A percentile compares a stretch with the other conserved stretches of the same genome.
Evolutionary conservation across 2,888 invertebrate species (phyloP).

Genomic region (Polydrusus tereticollis): DNA sequence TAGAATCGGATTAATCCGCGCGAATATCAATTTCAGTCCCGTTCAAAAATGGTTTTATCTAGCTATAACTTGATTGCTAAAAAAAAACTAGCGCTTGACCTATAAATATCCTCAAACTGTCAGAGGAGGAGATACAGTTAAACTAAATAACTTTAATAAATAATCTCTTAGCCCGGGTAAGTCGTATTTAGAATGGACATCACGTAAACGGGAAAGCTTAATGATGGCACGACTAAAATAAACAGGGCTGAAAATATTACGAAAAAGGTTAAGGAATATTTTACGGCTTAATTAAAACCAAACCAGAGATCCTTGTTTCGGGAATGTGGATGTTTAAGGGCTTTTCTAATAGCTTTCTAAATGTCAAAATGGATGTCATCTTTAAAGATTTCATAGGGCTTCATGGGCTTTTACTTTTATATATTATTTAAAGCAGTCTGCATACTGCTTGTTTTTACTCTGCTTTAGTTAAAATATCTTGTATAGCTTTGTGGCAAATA

Average conservation of each 20-base stretch:
- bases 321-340: neutral
- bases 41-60: no score
- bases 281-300: slow-evolving; percentile 39
- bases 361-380: no score
- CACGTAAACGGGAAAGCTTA: slow-evolving; percentile 42
- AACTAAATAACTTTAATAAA: slow-evolving; percentile 37
- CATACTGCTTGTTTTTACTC: no score
- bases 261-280: slow-evolving; percentile 38
- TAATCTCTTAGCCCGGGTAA: slow-evolving; percentile 31
- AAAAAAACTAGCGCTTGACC: neutral
- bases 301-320: slow-evolving; percentile 25
- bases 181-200: slow-evolving; percentile 44
- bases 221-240: slow-evolving; percentile 42
- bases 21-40: no score
- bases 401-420: no score
- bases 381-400: no score
- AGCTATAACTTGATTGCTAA: neutral
- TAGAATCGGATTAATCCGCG: no score
- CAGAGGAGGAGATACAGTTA: slow-evolving; percentile 19
- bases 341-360: neutral
- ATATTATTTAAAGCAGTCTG: no score
- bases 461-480: no score
- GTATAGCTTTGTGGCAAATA: no score
- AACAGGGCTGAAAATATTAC: slow-evolving; percentile 47
- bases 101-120: neutral